Percentiles rank a stretch among this genome's conserved stretches.
phyloP scores from a whole-genome alignment of 2,113 vertebrate genomes.

The Excalfactoria chinensis region DNA sequence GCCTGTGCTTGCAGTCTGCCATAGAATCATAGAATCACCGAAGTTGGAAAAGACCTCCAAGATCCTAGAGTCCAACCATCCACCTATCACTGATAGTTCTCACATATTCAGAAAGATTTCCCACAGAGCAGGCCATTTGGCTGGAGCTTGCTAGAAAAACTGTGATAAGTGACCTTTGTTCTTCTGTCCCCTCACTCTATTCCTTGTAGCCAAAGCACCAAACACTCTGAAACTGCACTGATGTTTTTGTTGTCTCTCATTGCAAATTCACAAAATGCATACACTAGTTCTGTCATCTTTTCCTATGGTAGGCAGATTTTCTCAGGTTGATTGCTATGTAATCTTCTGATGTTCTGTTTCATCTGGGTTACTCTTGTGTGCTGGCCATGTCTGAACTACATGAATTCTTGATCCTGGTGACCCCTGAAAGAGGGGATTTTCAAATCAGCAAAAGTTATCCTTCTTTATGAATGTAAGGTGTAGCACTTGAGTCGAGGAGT shows the following conservation, averaged over 20 bases:
- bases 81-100: too few species aligned
- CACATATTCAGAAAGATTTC: neutral
- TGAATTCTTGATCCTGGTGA: neutral
- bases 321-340: neutral
- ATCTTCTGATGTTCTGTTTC: neutral
- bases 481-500: neutral
- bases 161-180: neutral
- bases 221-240: neutral
- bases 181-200: fast-evolving
- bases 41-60: too few species aligned
- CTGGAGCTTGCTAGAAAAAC: neutral
- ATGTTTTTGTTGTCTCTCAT: neutral
- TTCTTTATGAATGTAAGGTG: neutral
- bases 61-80: too few species aligned
- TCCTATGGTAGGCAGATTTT: neutral
- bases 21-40: too few species aligned
- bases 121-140: neutral
- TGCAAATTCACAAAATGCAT: neutral
- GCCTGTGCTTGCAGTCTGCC: neutral
- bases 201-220: neutral
- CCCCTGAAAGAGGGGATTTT: neutral
- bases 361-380: neutral
- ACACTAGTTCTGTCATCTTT: neutral
- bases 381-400: neutral
- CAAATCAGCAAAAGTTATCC: neutral